Evolutionary conservation across 1,140 invertebrate genomes (phyloP), one percentile per base, ranked within the genome.

Genomic region (Drosophila malerkotliana): DNA sequence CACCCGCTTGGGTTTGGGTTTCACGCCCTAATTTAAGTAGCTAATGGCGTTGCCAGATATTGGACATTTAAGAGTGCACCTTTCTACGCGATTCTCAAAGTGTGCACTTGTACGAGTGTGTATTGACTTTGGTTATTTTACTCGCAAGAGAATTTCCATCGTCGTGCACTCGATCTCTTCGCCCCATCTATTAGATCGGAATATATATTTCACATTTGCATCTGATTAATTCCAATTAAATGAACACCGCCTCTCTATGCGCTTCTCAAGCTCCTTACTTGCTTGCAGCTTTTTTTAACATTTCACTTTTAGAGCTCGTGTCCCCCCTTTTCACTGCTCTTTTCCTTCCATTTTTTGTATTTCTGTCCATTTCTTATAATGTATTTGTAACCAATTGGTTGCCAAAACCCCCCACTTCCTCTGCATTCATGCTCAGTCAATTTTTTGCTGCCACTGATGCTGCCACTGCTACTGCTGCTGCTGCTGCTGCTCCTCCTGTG

Each of bases 301-400:
- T 69, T 69, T 56, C 63, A 68, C 63, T 69, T 57, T 56, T 26
- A 32, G 10, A 57, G 37, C 34, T 61, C 7, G n/a, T 5, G 18
- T 18, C 18, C 18, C 8, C 9, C n/a, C 9, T 1, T 14, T 18
- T 8, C 9, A 3, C 0, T n/a, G 24, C 6, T n/a, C 24, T 9
- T 8, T 8, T n/a, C 18, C 18, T 18, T 18, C 10, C 9, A 15
- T 48, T 54, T 57, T 6, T 18, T 44, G 41, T 55, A 68, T 68
- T 30, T 63, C 61, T 82, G 64, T 63, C 54, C 61, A 60, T 72
- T 73, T 77, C 78, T 82, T 81, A 77, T 77, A 77, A 82, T 61
- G 55, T 77, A 68, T 59, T 72, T 72, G 54, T 68, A 51, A 54
- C 61, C 54, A 54, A 68, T 67, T 77, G 75, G 52, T 63, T 64